Percentiles rank a stretch among this genome's conserved stretches.
Evolutionary conservation across 1,140 invertebrate genomes (phyloP).

Genomic region (Sogatella furcifera): DNA sequence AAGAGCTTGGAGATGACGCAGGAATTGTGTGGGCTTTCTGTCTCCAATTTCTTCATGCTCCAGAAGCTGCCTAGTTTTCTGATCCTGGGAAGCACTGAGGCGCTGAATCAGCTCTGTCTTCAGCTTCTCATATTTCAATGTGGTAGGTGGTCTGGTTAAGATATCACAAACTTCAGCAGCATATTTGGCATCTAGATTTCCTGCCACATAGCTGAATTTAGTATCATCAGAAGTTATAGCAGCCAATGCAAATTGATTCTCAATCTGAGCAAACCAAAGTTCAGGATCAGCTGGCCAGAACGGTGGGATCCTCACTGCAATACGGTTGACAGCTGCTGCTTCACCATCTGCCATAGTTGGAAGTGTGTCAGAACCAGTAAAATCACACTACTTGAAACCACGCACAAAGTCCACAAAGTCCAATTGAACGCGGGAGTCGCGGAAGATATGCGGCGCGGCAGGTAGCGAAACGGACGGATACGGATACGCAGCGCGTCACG

Average conservation of each 20-base stretch:
- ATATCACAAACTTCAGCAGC: slow-evolving; percentile 10
- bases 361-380: too few species aligned
- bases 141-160: slow-evolving; percentile 6
- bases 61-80: slow-evolving; percentile 20
- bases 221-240: too few species aligned
- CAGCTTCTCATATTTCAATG: slow-evolving; percentile 18
- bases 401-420: too few species aligned
- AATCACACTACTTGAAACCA: too few species aligned
- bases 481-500: too few species aligned
- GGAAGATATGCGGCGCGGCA: too few species aligned
- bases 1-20: slow-evolving; percentile 22
- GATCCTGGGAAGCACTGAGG: slow-evolving; percentile 18
- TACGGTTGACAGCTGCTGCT: too few species aligned
- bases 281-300: slow-evolving; percentile 24
- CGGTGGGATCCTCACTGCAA: slow-evolving; percentile 14
- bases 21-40: slow-evolving; percentile 27
- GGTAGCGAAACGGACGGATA: too few species aligned
- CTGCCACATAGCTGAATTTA: too few species aligned
- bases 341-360: too few species aligned
- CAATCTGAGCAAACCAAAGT: slow-evolving; percentile 26
- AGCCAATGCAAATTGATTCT: slow-evolving; percentile 4
- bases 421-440: too few species aligned
- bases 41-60: slow-evolving; percentile 24
- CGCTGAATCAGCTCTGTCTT: slow-evolving; percentile 26
- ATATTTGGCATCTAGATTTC: too few species aligned